Percentiles rank a stretch among this genome's conserved stretches.
phyloP scores from a whole-genome alignment of 1,140 invertebrate genomes.

The Triops longicaudatus region DNA sequence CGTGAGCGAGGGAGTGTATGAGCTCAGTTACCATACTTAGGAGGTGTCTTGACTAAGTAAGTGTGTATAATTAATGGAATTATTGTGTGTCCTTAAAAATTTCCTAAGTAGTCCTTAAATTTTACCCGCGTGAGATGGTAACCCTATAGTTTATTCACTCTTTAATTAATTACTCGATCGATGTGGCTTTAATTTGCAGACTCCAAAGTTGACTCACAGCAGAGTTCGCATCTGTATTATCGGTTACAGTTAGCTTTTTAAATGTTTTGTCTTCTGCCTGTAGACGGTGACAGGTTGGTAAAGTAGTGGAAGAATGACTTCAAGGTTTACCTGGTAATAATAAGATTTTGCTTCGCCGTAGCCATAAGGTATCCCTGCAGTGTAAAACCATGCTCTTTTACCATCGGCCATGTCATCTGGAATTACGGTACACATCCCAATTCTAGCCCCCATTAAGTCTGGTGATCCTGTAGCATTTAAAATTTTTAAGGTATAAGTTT shows the following conservation, averaged over 20 bases:
- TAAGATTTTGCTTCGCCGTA: not conserved
- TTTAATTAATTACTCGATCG: not conserved
- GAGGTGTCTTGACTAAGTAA: no score
- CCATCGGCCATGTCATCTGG: not conserved
- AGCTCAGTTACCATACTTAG: no score
- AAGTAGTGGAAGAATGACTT: no score
- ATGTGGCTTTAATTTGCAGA: not conserved
- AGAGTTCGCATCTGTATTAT: not conserved
- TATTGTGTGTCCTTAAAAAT: no score
- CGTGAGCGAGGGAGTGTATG: no score
- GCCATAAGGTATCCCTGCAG: not conserved
- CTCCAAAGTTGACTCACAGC: not conserved
- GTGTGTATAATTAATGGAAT: no score
- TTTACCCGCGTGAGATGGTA: no score
- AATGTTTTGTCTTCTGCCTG: not conserved
- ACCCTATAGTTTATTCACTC: no score
- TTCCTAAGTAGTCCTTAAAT: no score
- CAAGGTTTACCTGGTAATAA: not conserved
- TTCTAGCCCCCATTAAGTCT: constrained; percentile 3
- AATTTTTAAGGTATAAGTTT: not conserved
- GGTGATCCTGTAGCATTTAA: not conserved
- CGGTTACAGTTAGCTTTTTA: not conserved
- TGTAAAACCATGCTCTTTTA: constrained; percentile 13
- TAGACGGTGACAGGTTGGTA: not conserved
- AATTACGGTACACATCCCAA: constrained; percentile 11